Evolutionary conservation across 1,140 invertebrate species (phyloP), one percentile per base, ranked within the genome.

Genomic region (roundworm (Caenorhabditis elegans)): DNA sequence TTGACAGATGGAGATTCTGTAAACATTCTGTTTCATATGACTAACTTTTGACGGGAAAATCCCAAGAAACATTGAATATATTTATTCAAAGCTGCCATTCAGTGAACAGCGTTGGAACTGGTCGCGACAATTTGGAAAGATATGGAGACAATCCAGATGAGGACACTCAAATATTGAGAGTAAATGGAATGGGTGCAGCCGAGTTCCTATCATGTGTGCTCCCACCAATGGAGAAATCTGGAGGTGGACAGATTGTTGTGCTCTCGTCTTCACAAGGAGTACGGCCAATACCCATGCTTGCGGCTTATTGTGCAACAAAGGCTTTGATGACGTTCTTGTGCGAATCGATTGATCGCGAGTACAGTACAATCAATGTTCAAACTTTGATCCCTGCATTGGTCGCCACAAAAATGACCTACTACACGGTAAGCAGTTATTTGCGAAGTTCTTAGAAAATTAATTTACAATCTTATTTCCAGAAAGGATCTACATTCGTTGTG

Each of bases 91-190:
- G n/a, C n/a, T n/a, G n/a, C n/a, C n/a, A n/a, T 85, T 78, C 70
- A 87, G 87, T 88, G n/a, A 89, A 89, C 75, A 85, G 82, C 53
- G 88, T 89, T 15, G 87, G 87, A 6, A 87, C 89, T n/a, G 87
- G 87, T 11, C 79, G 87, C 11, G 85, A 89, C 51, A 80, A 88
- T 48, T 46, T 88, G 6, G 87, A 88, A 49, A 60, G 88, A 13
- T 88, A 83, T 79, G 87, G 87, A 11, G 87, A 88, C 26, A 83
- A 81, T 24, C 86, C 88, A 43, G 82, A 85, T 34, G 86, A 86
- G 15, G 87, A 88, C 55, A 49, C 76, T 10, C 85, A 86, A 55
- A 83, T 88, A 26, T 48, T 88, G 19, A 86, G 84, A 80, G 88
- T 88, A 10, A 88, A 88, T 84, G 88, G 78, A 51, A 53, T 89